These are phyloP conservation scores for Eubasilissa regina DNA, from an alignment of 1,140 invertebrate genomes.

Conservation along the genomic window DNA sequence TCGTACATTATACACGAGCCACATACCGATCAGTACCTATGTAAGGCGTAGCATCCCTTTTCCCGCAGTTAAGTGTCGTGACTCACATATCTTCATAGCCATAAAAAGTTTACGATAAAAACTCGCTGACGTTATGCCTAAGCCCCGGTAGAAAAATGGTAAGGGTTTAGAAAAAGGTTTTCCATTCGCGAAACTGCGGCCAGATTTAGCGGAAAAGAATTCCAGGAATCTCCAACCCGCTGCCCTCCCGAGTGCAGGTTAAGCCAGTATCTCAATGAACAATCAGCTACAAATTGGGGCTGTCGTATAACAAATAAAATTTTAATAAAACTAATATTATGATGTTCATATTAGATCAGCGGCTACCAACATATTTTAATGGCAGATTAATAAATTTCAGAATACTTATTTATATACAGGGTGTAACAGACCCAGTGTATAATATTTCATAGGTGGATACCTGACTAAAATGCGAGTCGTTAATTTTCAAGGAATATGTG, in stretches of 20 bases:
- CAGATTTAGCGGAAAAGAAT: background rate
- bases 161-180: background rate
- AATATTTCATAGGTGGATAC: too few species aligned
- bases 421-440: too few species aligned
- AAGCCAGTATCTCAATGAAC: too few species aligned
- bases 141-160: background rate
- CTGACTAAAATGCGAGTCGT: too few species aligned
- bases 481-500: too few species aligned
- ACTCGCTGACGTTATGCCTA: background rate
- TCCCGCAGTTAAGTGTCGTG: background rate
- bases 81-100: background rate
- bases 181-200: background rate
- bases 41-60: constrained; percentile 3
- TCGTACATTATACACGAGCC: background rate
- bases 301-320: too few species aligned
- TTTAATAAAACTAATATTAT: too few species aligned
- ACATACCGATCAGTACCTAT: background rate
- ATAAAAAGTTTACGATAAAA: constrained; percentile 31
- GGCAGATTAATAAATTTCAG: too few species aligned
- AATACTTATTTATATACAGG: too few species aligned
- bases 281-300: too few species aligned
- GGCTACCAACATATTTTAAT: too few species aligned
- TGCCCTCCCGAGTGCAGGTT: background rate
- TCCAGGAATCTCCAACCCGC: background rate
- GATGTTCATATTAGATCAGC: too few species aligned